Evolutionary conservation across 2,797 vertebrate species (phyloP), one percentile per base, ranked within the genome.

Genomic region (Poliocrania exsul): DNA sequence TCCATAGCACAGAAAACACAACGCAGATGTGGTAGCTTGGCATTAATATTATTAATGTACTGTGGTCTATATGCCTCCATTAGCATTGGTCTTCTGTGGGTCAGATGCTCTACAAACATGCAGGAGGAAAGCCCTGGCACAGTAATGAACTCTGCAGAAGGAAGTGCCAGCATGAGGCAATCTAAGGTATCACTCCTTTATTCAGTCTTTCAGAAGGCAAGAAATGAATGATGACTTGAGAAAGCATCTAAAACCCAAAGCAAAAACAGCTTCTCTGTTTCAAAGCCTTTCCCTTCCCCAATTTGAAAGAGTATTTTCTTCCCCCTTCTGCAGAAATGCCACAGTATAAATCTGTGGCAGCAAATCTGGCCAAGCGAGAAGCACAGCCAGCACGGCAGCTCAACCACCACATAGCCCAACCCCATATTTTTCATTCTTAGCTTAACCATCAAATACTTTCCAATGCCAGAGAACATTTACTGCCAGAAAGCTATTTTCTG

Each of bases 371-470:
- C 35, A 74, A 72, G n/a, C 10, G 0, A 53, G 86, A 90, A 81
- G 40, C 72, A 78, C 67, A 61, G 90, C 90, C 86, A 87, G 51
- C 57, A 88, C 33, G 74, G 95, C 91, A 87, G 64, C 79, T 91
- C 70, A 86, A 78, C 67, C 81, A 85, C 78, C 61, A 65, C 58
- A 42, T 79, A 87, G n/a, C 87, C 71, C 89, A 91, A 47, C 20
- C 57, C 83, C 37, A 0, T 79, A 82, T 87, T 96, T 95, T 94
- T 87, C 92, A 93, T 95, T 94, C 90, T 87, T 94, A 81, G 91
- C 64, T 86, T 94, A 88, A 96, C 86, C 88, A 91, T 91, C 82
- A 73, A 75, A 86, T 93, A 80, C 11, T 90, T 96, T 79, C 72
- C 80, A 72, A 72, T 35, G 56, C 79, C 70, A 87, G 78, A 80